These are phyloP conservation scores for Euspilapteryx auroguttella DNA, from an alignment of 2,888 invertebrate species.

Conservation along the genomic window DNA sequence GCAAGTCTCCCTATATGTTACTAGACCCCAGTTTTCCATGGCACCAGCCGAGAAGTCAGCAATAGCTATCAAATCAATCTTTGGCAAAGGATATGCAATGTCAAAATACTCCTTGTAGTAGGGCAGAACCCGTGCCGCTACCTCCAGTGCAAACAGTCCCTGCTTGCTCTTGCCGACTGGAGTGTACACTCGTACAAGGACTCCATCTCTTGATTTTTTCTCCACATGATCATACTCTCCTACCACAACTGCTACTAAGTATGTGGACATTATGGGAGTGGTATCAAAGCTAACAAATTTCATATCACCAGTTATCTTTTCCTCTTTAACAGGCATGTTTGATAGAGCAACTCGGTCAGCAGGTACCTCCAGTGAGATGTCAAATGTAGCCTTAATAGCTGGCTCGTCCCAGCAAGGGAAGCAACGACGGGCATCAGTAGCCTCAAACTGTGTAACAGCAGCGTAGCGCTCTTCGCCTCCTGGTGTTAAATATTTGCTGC, in stretches of 20 bases:
- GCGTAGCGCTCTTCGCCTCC: conserved; percentile 78
- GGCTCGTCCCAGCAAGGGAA: conserved; percentile 99
- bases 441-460: conserved; percentile 91
- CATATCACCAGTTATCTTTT: conserved; percentile 40
- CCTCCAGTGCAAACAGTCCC: conserved; percentile 88
- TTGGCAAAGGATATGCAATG: conserved; percentile 92
- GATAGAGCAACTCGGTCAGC: conserved; percentile 84
- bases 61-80: conserved; percentile 95
- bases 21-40: conserved; percentile 98
- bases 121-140: conserved; percentile 88
- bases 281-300: conserved; percentile 72
- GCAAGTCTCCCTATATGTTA: conserved; percentile 91
- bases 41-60: conserved; percentile 95
- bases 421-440: conserved; percentile 87
- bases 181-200: conserved; percentile 80
- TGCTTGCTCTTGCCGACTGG: conserved; percentile 91
- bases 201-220: conserved; percentile 78
- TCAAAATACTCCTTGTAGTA: conserved; percentile 95
- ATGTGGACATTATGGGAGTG: conserved; percentile 94
- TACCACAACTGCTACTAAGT: conserved; percentile 90
- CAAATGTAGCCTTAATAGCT: conserved; percentile 92
- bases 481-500: conserved; percentile 80
- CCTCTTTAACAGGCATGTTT: conserved; percentile 79
- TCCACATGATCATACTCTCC: conserved; percentile 96
- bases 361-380: conserved; percentile 83